A percentile compares a stretch with the other conserved stretches of the same genome.
Evolutionary conservation across 1,140 invertebrate species (phyloP).

Genomic region (Penaeus japonicus): DNA sequence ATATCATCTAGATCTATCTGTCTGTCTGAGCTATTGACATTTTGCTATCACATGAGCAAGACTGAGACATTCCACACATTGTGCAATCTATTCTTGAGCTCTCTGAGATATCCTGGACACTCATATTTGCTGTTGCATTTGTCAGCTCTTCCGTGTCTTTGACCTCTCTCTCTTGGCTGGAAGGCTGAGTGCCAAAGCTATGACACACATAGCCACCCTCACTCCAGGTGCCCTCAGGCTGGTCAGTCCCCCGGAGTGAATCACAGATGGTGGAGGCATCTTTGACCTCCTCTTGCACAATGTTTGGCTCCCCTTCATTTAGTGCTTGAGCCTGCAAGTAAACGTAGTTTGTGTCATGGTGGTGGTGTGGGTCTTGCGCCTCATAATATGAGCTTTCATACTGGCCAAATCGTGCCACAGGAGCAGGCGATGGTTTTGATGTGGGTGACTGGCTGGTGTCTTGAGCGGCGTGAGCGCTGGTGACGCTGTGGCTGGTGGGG

Average conservation of each 20-base stretch:
- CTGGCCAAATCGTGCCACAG: slow-evolving; percentile 26
- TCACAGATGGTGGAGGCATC: slow-evolving; percentile 14
- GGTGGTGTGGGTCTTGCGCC: background rate
- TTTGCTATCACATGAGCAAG: slow-evolving; percentile 8
- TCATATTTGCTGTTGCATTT: slow-evolving; percentile 10
- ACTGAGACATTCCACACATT: background rate
- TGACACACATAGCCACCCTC: background rate
- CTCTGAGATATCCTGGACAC: background rate
- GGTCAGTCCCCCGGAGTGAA: background rate
- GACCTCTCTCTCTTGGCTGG: background rate
- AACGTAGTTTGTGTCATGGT: background rate
- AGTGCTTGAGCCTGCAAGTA: background rate
- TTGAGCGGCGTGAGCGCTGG: background rate
- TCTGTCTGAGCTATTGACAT: background rate
- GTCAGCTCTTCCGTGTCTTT: background rate
- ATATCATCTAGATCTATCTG: too few species aligned
- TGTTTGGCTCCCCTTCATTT: background rate
- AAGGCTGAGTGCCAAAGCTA: background rate
- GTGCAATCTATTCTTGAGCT: background rate
- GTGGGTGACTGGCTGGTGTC: slow-evolving; percentile 37
- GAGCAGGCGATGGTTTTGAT: slow-evolving; percentile 49
- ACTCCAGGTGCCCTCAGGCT: background rate
- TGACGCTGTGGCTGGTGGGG: slow-evolving; percentile 1
- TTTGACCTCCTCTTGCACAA: background rate
- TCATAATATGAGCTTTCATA: slow-evolving; percentile 3